Base-by-base conservation (phyloP, 2,113 vertebrate genomes). In the Tylochromis polylepis region DNA sequence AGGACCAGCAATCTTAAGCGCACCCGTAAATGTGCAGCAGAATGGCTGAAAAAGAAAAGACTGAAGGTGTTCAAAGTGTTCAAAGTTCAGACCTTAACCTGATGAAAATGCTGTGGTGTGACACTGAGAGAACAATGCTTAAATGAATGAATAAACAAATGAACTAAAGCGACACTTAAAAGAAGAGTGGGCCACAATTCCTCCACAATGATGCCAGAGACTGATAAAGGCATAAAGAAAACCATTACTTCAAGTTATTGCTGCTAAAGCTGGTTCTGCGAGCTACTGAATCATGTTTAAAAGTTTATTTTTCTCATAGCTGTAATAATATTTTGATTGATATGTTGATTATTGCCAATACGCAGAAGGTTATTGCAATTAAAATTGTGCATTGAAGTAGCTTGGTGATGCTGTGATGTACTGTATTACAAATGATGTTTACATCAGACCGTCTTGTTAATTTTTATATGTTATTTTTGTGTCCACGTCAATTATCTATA, bases 1-100 rank as follows among this genome's bases (percentile, higher is more conserved):
- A 43, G 65, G n/a, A 43, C 5, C 38, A 24, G 14, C 0, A 2
- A 70, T 16, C 8, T 24, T n/a, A 70, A 70, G 65, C n/a, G 24
- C 7, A 43, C 7, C 36, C n/a, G n/a, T 24, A 27, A 27, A 27
- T 72, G 1, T 72, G 3, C 3, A 46, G 0, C 6, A 5, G 22
- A 72, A 27, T 72, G 41, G 43, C 65, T 72, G 41, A 72, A 72
- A 72, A 41, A 67, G n/a, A 24, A 70, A 72, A 46, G 22, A 46
- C 27, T 27, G 1, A 41, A 11, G 38, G 38, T 46, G 67, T 46
- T 46, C 22, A n/a, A 46, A 46, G 5, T 38, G 16, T 5, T 14
- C 38, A 18, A 46, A 46, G 65, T 46, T 27, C 38, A 18, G 36
- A 70, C 36, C 62, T 9, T 24, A 43, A 41, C 1, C 62, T 43